A percentile compares a stretch with the other conserved stretches of the same genome.
Conservation (phyloP, 2,113 vertebrate species). For the Malurus melanocephalus region DNA sequence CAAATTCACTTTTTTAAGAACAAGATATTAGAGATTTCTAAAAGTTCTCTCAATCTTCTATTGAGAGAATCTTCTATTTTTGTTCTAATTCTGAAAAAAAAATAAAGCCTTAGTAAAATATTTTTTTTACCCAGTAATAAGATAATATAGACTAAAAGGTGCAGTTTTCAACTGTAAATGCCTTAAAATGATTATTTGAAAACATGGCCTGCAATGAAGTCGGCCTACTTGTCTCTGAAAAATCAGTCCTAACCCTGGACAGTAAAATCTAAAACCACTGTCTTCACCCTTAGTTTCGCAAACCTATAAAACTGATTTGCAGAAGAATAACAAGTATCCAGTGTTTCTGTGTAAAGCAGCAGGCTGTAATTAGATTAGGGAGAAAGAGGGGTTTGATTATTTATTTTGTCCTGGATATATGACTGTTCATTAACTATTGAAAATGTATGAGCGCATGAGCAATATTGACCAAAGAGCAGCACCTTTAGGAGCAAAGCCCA, state of each 20-base stretch:
- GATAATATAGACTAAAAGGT: neutral
- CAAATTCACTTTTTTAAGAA: neutral
- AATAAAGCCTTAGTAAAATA: neutral
- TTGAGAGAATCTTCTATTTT: neutral
- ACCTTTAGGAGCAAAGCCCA: neutral
- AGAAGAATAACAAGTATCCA: neutral
- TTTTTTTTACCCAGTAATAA: neutral
- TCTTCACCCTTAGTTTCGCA: neutral
- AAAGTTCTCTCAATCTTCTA: neutral
- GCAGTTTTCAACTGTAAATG: neutral
- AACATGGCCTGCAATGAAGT: neutral
- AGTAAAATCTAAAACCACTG: neutral
- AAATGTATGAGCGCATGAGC: neutral
- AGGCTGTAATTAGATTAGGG: neutral
- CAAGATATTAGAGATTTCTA: neutral
- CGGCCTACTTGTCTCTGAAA: neutral
- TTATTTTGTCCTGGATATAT: neutral
- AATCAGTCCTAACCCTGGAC: neutral
- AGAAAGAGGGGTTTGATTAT: neutral
- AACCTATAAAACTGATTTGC: neutral
- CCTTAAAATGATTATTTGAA: neutral
- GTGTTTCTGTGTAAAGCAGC: neutral
- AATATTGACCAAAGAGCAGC: neutral
- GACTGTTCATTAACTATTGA: neutral
- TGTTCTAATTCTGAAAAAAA: neutral